These are phyloP conservation scores for Lasioglossum figueresi DNA, from an alignment of 2,888 invertebrate genomes.

Conservation along the genomic window DNA sequence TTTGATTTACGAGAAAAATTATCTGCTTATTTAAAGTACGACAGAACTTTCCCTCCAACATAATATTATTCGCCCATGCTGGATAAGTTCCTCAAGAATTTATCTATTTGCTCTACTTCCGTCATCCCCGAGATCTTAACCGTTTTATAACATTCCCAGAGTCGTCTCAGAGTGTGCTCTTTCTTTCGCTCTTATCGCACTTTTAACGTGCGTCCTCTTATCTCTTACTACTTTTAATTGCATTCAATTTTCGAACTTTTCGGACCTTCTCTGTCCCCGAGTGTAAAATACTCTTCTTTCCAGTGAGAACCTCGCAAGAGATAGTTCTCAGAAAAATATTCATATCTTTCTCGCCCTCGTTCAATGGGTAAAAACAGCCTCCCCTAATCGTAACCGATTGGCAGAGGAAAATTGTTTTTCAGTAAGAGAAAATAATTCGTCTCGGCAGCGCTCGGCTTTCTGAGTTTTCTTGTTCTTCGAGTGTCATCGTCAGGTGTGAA, in stretches of 20 bases:
- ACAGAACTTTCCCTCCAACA: too few species aligned
- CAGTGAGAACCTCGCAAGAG: background rate
- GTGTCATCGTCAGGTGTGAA: background rate
- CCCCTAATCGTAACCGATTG: background rate
- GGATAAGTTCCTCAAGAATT: background rate
- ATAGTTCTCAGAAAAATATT: too few species aligned
- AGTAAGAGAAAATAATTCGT: too few species aligned
- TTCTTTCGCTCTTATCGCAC: background rate
- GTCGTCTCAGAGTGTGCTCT: background rate
- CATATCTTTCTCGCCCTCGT: too few species aligned
- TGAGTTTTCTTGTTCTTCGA: background rate
- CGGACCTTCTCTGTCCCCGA: background rate
- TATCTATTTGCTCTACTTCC: background rate
- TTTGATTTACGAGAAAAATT: too few species aligned
- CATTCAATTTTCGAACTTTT: slow-evolving; percentile 18
- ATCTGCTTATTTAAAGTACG: too few species aligned
- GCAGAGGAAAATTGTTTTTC: background rate
- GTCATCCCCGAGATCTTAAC: background rate
- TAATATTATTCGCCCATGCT: background rate
- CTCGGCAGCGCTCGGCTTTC: background rate
- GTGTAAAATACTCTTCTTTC: too few species aligned
- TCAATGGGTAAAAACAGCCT: background rate
- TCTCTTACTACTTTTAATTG: slow-evolving; percentile 25
- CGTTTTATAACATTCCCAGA: background rate
- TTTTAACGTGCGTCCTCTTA: background rate